Conservation (phyloP, 2,113 vertebrate species). For the Mola mola region DNA sequence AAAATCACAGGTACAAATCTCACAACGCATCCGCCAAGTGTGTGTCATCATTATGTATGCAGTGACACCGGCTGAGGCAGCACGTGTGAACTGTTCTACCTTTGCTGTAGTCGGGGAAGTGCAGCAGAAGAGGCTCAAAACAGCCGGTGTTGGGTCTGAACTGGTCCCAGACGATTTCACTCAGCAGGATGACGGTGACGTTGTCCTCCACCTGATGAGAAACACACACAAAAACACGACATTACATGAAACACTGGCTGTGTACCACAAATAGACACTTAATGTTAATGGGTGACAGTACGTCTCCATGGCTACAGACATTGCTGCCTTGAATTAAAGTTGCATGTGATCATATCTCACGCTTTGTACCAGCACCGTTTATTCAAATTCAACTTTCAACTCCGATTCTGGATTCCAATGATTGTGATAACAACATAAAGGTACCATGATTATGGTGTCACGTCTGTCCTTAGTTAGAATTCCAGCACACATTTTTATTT, state of each 20-base stretch:
- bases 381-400: too few relatives aligned
- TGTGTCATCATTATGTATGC: constrained; percentile 15
- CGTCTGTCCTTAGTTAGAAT: too few relatives aligned
- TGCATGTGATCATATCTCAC: too few relatives aligned
- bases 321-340: too few relatives aligned
- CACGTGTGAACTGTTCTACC: constrained; percentile 75
- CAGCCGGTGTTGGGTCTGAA: constrained; percentile 92
- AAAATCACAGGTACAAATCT: constrained; percentile 61
- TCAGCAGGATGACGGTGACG: constrained; percentile 91
- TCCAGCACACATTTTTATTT: too few relatives aligned
- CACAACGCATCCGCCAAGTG: constrained; percentile 1
- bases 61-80: neutral
- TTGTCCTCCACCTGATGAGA: constrained; percentile 87
- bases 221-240: neutral
- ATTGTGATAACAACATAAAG: too few relatives aligned
- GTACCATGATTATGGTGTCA: too few relatives aligned
- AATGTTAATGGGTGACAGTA: neutral
- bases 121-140: constrained; percentile 90
- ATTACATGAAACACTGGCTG: neutral
- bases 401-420: too few relatives aligned
- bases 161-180: constrained; percentile 95
- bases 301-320: neutral
- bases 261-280: too few relatives aligned
- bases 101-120: constrained; percentile 98
- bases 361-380: too few relatives aligned